These are phyloP conservation scores for Tenualosa ilisha DNA, from an alignment of 2,797 vertebrate species.

Conservation along the genomic window DNA sequence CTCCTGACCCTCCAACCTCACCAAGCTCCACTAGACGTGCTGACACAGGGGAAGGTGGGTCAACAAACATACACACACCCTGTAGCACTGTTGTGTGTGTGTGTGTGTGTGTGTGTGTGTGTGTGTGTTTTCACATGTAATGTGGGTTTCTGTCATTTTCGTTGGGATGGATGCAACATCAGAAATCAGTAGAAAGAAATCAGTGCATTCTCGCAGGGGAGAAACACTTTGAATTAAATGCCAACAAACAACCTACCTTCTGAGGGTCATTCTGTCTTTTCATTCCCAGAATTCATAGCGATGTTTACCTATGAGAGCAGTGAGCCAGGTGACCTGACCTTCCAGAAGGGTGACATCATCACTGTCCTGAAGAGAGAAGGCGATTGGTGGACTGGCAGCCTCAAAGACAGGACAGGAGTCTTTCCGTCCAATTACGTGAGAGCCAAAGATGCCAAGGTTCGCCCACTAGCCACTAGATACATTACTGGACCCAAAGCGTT, in stretches of 20 bases:
- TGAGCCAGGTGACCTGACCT: constrained; percentile 96
- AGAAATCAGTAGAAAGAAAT: too few relatives aligned
- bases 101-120: too few relatives aligned
- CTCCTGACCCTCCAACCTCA: background rate
- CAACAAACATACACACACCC: too few relatives aligned
- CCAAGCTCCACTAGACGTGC: background rate
- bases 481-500: too few relatives aligned
- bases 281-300: constrained; percentile 86
- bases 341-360: constrained; percentile 96
- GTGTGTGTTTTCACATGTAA: too few relatives aligned
- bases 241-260: background rate
- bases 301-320: constrained; percentile 99
- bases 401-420: constrained; percentile 89
- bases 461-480: background rate
- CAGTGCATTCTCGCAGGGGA: too few relatives aligned
- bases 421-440: constrained; percentile 99
- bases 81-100: too few relatives aligned
- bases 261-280: background rate
- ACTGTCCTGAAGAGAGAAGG: constrained; percentile 96
- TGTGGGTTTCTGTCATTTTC: too few relatives aligned
- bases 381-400: constrained; percentile 97
- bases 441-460: constrained; percentile 83
- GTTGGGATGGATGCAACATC: too few relatives aligned
- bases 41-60: background rate
- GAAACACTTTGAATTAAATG: too few relatives aligned